Base-by-base conservation (phyloP, 2,797 vertebrate species). In the Esox lucius region DNA sequence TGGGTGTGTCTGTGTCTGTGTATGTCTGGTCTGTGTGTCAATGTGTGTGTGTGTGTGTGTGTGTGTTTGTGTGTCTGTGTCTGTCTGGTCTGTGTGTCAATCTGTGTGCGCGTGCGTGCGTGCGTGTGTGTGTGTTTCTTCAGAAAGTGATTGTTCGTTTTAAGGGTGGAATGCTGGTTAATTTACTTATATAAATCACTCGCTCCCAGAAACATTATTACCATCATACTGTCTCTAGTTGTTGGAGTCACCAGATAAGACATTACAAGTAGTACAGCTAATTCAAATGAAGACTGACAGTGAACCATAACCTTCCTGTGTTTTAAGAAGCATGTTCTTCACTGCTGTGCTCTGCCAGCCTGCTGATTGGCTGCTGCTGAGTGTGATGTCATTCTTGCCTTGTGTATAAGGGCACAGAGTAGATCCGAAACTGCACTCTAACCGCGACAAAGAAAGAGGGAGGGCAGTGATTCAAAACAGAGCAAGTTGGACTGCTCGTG, bases 311-410 rank as follows among this genome's bases (percentile, higher is more conserved):
- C 17, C 7, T 19, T 16, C 31, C 28, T 19, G 31, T 19, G 31
- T 28, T 59, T 59, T 17, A 9, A 35, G 16, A 31, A 13, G 16
- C 64, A 19, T 35, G 0, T 19, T 4, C 26, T 33, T 8, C 28
- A 66, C 64, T 66, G 59, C 8, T 66, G 64, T 66, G 12, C 24
- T 31, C 16, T 70, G 3, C 48, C 0, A 13, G 46, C 69, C 48
- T 26, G 17, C 69, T 70, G 69, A 70, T 70, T 70, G 69, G 69
- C 66, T 22, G 33, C 64, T 17, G 31, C 66, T 12, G 51, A 6
- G 19, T 51, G 66, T 24, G 49, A 74, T 17, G 65, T 51, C 64
- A 67, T 31, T n/a, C 26, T n/a, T 31, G 26, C 19, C 51, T 15
- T 33, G n/a, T 19, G 35, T 65, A 73, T 48, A 67, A 70, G 69